These are phyloP conservation scores for Lissonota sp. DNA, from an alignment of 2,888 invertebrate species.

Conservation along the genomic window DNA sequence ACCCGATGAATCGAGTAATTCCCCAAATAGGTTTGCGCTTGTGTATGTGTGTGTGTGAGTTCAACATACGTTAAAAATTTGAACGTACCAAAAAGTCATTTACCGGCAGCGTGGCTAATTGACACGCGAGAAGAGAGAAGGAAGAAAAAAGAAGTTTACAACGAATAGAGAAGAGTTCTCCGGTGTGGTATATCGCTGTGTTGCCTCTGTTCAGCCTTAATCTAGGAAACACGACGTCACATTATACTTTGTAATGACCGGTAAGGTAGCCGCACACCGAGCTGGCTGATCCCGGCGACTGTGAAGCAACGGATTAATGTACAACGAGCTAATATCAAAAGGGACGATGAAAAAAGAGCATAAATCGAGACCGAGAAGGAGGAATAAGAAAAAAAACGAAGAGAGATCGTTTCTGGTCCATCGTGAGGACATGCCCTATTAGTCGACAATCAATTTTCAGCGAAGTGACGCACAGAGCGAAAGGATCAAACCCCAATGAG, in stretches of 20 bases:
- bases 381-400: constrained; percentile 2
- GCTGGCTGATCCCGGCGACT: constrained; percentile 38
- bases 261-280: constrained; percentile 37
- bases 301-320: constrained; percentile 38
- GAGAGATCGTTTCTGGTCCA: constrained; percentile 9
- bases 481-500: background rate
- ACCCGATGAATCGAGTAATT: constrained; percentile 1
- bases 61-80: no score
- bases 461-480: background rate
- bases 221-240: constrained; percentile 74
- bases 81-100: no score
- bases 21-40: no score
- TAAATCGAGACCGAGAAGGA: background rate
- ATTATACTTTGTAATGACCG: constrained; percentile 80
- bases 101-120: constrained; percentile 76
- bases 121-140: constrained; percentile 76
- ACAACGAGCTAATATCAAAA: constrained; percentile 21
- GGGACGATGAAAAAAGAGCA: background rate
- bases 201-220: constrained; percentile 72
- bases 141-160: constrained; percentile 11
- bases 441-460: constrained; percentile 25
- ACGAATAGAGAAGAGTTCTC: constrained; percentile 15
- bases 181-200: constrained; percentile 74
- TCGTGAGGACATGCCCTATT: constrained; percentile 6
- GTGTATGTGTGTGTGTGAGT: no score